A percentile compares a stretch with the other conserved stretches of the same genome.
Conservation (phyloP, 2,797 vertebrate species). For the Sphenopsis melanotis region DNA sequence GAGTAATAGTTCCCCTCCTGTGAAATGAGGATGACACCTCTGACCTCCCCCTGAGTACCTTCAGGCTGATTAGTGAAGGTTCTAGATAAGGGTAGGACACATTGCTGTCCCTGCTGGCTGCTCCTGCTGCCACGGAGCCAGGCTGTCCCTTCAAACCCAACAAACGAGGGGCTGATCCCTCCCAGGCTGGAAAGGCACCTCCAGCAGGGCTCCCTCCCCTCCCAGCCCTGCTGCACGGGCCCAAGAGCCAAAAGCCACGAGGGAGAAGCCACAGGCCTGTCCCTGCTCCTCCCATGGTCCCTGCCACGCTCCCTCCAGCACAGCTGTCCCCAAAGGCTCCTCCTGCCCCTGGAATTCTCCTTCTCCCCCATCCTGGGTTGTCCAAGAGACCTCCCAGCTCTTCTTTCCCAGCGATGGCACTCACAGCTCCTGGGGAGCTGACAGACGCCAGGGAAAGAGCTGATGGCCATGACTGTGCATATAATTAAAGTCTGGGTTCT, state of each 20-base stretch:
- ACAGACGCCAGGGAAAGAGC: not conserved
- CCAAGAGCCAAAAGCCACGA: not conserved
- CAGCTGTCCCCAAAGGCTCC: not conserved
- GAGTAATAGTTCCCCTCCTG: not conserved
- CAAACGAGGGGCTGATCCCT: not conserved
- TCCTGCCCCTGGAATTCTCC: not conserved
- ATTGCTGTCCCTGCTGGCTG: not conserved
- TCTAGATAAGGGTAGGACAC: not conserved
- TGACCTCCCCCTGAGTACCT: not conserved
- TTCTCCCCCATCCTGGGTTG: fast-evolving
- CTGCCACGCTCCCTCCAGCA: not conserved
- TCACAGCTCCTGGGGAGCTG: not conserved
- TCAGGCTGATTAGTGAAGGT: not conserved
- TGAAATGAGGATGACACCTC: not conserved
- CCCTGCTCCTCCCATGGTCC: not conserved
- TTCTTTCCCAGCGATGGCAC: not conserved
- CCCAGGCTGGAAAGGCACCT: not conserved
- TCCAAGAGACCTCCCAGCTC: not conserved
- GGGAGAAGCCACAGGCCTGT: not conserved
- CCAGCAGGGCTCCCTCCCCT: not conserved
- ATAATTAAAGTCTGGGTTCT: not conserved
- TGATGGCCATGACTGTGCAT: not conserved
- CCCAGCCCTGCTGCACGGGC: fast-evolving
- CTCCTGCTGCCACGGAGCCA: not conserved
- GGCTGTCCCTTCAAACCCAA: not conserved